These are phyloP conservation scores for Camponotus pennsylvanicus DNA, from an alignment of 1,140 invertebrate genomes.

Conservation along the genomic window DNA sequence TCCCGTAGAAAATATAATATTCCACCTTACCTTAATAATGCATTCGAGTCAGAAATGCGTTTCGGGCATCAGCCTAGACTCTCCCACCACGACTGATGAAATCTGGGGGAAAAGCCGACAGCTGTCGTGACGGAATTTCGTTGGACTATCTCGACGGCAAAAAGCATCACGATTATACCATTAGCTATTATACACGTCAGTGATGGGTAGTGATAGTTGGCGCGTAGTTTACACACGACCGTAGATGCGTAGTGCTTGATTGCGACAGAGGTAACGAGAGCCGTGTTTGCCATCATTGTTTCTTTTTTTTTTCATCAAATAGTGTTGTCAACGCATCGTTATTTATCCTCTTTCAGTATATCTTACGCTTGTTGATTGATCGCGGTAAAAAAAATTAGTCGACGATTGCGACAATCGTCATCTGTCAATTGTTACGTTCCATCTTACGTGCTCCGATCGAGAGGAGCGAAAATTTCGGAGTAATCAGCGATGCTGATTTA, in stretches of 20 bases:
- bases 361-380: background rate
- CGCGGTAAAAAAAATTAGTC: background rate
- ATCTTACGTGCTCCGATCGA: background rate
- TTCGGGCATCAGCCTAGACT: background rate
- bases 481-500: background rate
- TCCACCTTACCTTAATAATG: background rate
- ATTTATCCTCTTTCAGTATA: background rate
- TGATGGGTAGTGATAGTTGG: slow-evolving; percentile 1
- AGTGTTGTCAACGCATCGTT: background rate
- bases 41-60: background rate
- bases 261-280: background rate
- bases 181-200: slow-evolving; percentile 60
- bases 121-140: slow-evolving; percentile 31
- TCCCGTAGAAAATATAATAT: no score
- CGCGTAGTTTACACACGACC: slow-evolving; percentile 12
- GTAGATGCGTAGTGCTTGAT: slow-evolving; percentile 5
- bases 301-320: background rate
- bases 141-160: slow-evolving; percentile 5
- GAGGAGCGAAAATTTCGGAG: background rate
- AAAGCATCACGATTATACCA: slow-evolving; percentile 37
- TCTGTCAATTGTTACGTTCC: background rate
- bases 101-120: slow-evolving; percentile 38
- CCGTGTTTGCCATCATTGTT: background rate
- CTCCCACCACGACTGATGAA: background rate
- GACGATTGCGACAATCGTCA: background rate